Conservation (phyloP, 2,797 vertebrate species). For the Gambelia wislizenii region DNA sequence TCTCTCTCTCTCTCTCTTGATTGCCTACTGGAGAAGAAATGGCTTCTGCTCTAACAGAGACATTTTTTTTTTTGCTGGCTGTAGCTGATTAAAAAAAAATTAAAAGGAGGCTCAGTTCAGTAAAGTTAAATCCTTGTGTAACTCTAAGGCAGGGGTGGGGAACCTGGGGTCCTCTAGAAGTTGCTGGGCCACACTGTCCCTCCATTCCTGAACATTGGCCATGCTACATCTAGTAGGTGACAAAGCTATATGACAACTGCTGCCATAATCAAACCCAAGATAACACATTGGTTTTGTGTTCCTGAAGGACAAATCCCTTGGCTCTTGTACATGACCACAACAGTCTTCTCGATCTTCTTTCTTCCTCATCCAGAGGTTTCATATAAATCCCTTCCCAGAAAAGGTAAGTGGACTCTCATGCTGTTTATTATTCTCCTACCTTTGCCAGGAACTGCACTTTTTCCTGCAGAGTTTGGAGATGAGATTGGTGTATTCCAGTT, state of each 20-base stretch:
- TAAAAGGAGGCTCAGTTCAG: background rate
- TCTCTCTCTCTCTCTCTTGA: no score
- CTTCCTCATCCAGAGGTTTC: background rate
- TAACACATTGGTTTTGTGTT: background rate
- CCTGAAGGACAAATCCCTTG: background rate
- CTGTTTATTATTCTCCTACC: background rate
- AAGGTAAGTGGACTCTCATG: background rate
- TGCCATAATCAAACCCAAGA: background rate
- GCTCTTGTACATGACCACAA: background rate
- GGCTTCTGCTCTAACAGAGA: no score
- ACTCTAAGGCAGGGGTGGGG: no score
- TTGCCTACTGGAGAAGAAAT: no score
- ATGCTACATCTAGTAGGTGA: no score
- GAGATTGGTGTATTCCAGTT: background rate
- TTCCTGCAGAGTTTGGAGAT: background rate
- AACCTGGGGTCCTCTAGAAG: no score
- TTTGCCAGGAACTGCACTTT: background rate
- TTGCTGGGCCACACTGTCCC: no score
- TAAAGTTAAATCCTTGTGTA: background rate
- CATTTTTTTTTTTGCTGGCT: no score
- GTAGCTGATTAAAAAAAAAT: no score
- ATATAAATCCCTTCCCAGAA: background rate
- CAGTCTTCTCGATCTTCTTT: background rate
- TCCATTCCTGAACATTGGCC: no score
- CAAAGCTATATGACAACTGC: no score